Percentiles rank a stretch among this genome's conserved stretches.
Evolutionary conservation across 2,797 vertebrate species (phyloP).

Genomic region (Coendou prehensilis): DNA sequence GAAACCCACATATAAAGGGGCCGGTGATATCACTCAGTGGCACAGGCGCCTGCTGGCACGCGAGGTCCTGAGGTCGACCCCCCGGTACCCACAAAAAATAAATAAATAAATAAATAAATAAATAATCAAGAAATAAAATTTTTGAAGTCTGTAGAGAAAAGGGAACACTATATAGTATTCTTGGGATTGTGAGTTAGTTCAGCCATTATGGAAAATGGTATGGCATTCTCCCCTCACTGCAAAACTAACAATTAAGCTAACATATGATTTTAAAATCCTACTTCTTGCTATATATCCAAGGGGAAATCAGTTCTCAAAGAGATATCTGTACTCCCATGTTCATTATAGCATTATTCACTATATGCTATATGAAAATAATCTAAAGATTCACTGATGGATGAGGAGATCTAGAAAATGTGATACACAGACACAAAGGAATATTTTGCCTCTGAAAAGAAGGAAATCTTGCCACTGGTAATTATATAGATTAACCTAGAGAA

Average conservation of each 20-base stretch:
- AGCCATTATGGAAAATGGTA: not conserved
- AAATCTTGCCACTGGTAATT: not conserved
- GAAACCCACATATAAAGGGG: too few species aligned
- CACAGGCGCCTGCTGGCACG: too few species aligned
- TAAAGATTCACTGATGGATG: not conserved
- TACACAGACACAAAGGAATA: not conserved
- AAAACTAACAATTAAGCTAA: not conserved
- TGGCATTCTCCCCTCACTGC: not conserved
- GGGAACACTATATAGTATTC: not conserved
- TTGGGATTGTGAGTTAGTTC: not conserved
- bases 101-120: too few species aligned
- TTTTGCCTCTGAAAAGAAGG: not conserved
- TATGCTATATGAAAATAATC: not conserved
- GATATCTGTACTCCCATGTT: not conserved
- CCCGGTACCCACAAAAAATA: too few species aligned
- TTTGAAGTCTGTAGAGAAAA: not conserved
- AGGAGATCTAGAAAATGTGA: not conserved
- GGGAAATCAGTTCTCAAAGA: not conserved
- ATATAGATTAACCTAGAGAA: not conserved
- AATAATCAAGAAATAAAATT: not conserved
- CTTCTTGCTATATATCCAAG: not conserved
- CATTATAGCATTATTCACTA: not conserved
- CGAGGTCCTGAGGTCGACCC: too few species aligned
- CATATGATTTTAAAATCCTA: not conserved
- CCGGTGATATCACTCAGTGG: too few species aligned